Evolutionary conservation across 1,140 invertebrate species (phyloP).

Genomic region (Drosophila simulans): DNA sequence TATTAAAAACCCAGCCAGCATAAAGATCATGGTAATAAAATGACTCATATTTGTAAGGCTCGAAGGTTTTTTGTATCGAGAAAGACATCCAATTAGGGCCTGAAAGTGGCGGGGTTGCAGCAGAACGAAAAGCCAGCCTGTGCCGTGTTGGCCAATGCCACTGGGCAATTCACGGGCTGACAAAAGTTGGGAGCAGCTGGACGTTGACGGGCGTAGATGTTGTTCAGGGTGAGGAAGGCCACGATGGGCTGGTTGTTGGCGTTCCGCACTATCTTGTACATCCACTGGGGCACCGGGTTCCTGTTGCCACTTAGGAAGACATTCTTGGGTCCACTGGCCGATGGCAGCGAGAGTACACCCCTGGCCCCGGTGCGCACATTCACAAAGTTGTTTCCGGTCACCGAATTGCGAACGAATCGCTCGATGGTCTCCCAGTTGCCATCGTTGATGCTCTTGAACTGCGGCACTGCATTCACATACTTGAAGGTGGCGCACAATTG

Average conservation of each 20-base stretch:
- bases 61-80: neutral
- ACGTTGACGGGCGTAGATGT: constrained; percentile 22
- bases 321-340: neutral
- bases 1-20: no score
- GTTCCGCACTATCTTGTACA: constrained; percentile 43
- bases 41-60: no score
- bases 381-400: constrained; percentile 12
- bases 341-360: constrained; percentile 8
- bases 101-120: constrained; percentile 41
- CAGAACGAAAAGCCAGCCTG: constrained; percentile 34
- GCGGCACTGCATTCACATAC: constrained; percentile 85
- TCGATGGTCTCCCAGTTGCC: constrained; percentile 85
- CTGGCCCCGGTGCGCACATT: constrained; percentile 29
- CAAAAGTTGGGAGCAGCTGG: constrained; percentile 31
- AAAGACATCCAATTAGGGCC: constrained; percentile 1
- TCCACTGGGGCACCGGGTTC: constrained; percentile 53
- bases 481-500: constrained; percentile 75
- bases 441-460: constrained; percentile 85
- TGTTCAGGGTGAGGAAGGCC: constrained; percentile 49
- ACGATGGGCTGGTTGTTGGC: neutral
- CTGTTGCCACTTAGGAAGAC: constrained; percentile 29
- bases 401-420: constrained; percentile 37
- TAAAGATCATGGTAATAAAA: no score
- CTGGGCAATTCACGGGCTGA: constrained; percentile 22
- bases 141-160: constrained; percentile 1